Conservation (phyloP, 2,797 vertebrate genomes). For the Sebastes minor region DNA sequence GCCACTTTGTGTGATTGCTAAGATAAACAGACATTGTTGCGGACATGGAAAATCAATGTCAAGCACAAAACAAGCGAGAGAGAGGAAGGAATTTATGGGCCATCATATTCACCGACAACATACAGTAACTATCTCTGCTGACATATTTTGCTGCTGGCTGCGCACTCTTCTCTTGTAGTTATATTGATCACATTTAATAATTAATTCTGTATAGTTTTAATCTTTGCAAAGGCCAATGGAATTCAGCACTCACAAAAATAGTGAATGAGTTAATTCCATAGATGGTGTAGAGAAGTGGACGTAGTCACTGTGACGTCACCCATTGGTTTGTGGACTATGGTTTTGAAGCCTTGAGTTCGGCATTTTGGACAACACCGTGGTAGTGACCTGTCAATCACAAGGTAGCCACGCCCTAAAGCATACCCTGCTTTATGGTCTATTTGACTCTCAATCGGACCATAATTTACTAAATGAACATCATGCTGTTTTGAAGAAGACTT, state of each 20-base stretch:
- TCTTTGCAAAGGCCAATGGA: neutral
- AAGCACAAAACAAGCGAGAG: conserved; percentile 42
- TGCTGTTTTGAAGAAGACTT: no score
- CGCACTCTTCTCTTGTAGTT: neutral
- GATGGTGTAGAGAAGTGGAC: neutral
- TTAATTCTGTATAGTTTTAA: neutral
- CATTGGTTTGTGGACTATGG: no score
- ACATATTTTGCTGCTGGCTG: conserved; percentile 1
- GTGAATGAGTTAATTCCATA: neutral
- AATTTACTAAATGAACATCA: no score
- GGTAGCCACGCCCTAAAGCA: no score
- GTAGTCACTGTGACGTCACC: neutral
- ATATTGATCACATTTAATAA: conserved; percentile 9
- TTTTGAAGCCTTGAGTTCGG: no score
- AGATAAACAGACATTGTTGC: conserved; percentile 77
- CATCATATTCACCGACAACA: conserved; percentile 59
- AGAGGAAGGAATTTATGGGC: conserved; percentile 36
- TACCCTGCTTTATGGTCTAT: no score
- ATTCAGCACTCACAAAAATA: neutral
- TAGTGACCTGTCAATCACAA: no score
- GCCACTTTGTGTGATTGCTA: conserved; percentile 77
- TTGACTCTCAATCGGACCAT: no score
- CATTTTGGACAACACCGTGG: no score
- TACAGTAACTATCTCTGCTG: conserved; percentile 24
- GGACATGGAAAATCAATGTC: conserved; percentile 71